Base-by-base conservation (phyloP, 2,888 invertebrate genomes). In the Pseudolycoriella hygida region DNA sequence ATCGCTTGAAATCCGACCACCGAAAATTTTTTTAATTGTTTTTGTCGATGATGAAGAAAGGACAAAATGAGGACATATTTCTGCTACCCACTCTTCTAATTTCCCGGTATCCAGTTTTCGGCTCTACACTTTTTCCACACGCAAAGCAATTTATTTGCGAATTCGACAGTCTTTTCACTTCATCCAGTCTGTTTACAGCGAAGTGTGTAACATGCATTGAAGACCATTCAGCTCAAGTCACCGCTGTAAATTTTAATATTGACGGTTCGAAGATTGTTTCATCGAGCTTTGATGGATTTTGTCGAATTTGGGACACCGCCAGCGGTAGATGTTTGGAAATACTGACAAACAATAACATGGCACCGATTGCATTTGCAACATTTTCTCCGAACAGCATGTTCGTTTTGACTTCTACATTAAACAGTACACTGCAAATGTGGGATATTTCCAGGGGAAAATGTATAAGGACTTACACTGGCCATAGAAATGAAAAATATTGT, bases 361-460 rank as follows among this genome's bases (percentile, higher is more conserved):
- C 97, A 10, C 98, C 98, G 1, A 98, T 98, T 10, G 97, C 98
- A 8, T 98, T 97, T 68, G 98, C 97, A 1, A 98, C 98, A 66
- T 98, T 99, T 68, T 98, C 97, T 42, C 98, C 98, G 1, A 98
- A 98, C 66, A 98, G 98, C 56, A 99, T 98, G 68, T 98, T 98
- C 60, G 97, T 98, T 51, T 69, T 99, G 52, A 96, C 97, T 14
- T 97, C 97, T 8, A 98, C 98, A 0, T 67, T 99, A 46, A 97
- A 99, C 67, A 97, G 96, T 66, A 96, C 96, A 2, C 73, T 99
- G 15, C 98, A 98, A 66, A 68, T 99, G 47, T 99, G 98, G 98
- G 98, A 98, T 67, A 97, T 97, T 67, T 90, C 90, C 50, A 92
- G 98, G 71, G 96, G 94, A 51, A 89, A 97, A 70, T 96, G 96